Evolutionary conservation across 2,113 vertebrate species (phyloP).

Genomic region (Nothobranchius furzeri): DNA sequence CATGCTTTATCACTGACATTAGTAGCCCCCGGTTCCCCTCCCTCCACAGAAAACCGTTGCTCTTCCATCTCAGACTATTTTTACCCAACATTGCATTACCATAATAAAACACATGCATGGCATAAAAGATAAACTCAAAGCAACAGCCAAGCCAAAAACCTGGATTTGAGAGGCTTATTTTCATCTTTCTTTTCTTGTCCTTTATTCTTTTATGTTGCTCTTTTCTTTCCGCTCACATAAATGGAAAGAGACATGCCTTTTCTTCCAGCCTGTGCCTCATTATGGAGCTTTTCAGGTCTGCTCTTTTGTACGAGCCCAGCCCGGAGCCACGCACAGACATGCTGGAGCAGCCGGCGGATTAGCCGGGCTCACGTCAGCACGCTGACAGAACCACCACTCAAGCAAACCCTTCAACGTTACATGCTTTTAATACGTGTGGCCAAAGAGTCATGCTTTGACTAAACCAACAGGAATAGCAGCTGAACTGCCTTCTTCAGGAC

Average conservation of each 20-base stretch:
- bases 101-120: constrained; percentile 78
- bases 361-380: constrained; percentile 58
- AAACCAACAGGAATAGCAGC: constrained; percentile 65
- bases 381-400: constrained; percentile 39
- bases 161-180: constrained; percentile 78
- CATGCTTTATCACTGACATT: constrained; percentile 67
- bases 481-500: constrained; percentile 33
- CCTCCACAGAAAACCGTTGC: constrained; percentile 54
- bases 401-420: constrained; percentile 44
- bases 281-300: constrained; percentile 76
- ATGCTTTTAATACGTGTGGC: constrained; percentile 69
- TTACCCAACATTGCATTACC: constrained; percentile 71
- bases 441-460: constrained; percentile 57
- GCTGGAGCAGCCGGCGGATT: constrained; percentile 67
- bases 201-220: constrained; percentile 71
- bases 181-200: constrained; percentile 72
- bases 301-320: constrained; percentile 70
- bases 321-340: constrained; percentile 53
- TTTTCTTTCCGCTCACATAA: constrained; percentile 72
- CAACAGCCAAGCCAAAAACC: constrained; percentile 74
- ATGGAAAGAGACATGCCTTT: constrained; percentile 77
- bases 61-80: constrained; percentile 66
- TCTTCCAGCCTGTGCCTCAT: constrained; percentile 75
- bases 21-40: constrained; percentile 29
- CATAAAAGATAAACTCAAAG: constrained; percentile 76